A percentile compares a stretch with the other conserved stretches of the same genome.
phyloP scores from a whole-genome alignment of 2,797 vertebrate species.

The Yasuhikotakia modesta region DNA sequence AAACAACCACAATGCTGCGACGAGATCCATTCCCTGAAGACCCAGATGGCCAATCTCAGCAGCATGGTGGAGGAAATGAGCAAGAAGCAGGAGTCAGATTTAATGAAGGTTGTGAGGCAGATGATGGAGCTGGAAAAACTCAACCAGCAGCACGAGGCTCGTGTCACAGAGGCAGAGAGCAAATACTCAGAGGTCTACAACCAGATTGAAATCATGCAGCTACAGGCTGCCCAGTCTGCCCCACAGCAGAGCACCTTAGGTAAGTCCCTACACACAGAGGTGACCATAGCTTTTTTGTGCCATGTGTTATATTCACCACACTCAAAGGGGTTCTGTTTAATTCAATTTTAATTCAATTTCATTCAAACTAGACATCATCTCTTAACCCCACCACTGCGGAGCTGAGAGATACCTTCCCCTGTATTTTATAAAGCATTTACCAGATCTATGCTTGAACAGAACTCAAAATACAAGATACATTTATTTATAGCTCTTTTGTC shows the following conservation, averaged over 20 bases:
- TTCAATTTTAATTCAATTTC: too few relatives aligned
- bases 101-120: conserved; percentile 86
- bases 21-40: conserved; percentile 85
- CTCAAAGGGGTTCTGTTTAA: too few relatives aligned
- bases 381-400: too few relatives aligned
- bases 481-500: not conserved
- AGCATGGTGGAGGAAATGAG: conserved; percentile 85
- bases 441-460: too few relatives aligned
- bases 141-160: conserved; percentile 83
- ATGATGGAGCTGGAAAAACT: conserved; percentile 90
- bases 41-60: conserved; percentile 91
- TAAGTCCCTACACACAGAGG: conserved; percentile 71
- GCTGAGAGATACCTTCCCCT: too few relatives aligned
- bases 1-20: conserved; percentile 84
- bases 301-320: conserved; percentile 4
- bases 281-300: not conserved
- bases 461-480: not conserved
- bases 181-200: conserved; percentile 96
- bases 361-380: not conserved
- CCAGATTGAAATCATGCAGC: conserved; percentile 93
- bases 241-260: conserved; percentile 88
- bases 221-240: conserved; percentile 88
- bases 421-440: not conserved
- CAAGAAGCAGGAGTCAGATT: conserved; percentile 88
- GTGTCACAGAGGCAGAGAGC: conserved; percentile 89